phyloP scores from a whole-genome alignment of 2,113 vertebrate species.

The Pterocles orientalis region DNA sequence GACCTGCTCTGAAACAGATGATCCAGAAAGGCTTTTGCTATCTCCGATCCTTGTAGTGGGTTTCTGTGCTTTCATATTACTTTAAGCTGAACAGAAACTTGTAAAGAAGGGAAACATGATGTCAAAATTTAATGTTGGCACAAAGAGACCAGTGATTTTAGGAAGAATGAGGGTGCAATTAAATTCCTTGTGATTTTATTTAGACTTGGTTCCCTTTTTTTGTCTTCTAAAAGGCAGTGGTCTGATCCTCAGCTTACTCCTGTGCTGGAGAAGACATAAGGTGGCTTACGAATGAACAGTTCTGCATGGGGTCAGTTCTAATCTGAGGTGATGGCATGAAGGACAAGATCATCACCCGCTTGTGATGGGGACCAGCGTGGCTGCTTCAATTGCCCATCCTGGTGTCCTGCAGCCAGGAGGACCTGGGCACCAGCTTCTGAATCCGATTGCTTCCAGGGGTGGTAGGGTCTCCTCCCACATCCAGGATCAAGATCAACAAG shows the following conservation, averaged over 20 bases:
- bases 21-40: neutral
- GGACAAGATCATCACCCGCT: neutral
- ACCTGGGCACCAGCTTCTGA: neutral
- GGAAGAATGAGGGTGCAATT: neutral
- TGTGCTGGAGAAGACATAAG: neutral
- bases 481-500: neutral
- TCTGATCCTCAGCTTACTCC: neutral
- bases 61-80: neutral
- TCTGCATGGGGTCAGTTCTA: neutral
- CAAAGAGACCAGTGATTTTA: neutral
- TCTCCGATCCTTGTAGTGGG: neutral
- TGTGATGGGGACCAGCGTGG: neutral
- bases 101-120: neutral
- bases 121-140: neutral
- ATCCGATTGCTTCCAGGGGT: neutral
- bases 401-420: neutral
- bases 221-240: neutral
- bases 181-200: neutral
- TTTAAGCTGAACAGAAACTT: neutral
- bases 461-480: neutral
- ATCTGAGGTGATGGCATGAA: neutral
- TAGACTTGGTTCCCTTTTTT: neutral
- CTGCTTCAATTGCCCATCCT: neutral
- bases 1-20: slow-evolving; percentile 41
- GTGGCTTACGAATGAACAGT: neutral